Conservation (phyloP, 2,797 vertebrate genomes). For the Enteromius fasciolatus region DNA sequence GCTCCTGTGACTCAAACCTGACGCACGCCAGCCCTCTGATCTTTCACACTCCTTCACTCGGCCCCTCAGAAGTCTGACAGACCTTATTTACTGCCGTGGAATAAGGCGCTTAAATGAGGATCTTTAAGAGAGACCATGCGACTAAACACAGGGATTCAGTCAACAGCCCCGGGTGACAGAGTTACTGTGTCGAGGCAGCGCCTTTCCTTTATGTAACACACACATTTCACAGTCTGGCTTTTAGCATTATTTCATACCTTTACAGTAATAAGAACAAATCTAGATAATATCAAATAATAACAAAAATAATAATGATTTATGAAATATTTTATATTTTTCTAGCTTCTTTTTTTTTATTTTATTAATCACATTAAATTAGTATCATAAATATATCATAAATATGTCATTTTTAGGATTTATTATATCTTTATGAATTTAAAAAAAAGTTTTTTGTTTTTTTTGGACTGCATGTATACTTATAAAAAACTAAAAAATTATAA, state of each 20-base stretch:
- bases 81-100: conserved; percentile 39
- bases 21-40: conserved; percentile 48
- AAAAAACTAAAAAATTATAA: no score
- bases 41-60: conserved; percentile 50
- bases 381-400: neutral
- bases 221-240: neutral
- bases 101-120: conserved; percentile 16
- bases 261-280: no score
- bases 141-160: conserved; percentile 37
- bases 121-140: conserved; percentile 37
- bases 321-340: neutral
- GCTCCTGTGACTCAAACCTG: conserved; percentile 49
- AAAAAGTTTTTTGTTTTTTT: no score
- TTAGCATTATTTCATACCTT: neutral
- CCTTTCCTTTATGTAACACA: neutral
- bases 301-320: neutral
- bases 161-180: neutral
- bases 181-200: neutral
- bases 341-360: neutral
- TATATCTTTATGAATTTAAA: neutral
- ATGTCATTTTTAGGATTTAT: neutral
- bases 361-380: neutral
- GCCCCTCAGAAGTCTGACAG: conserved; percentile 47
- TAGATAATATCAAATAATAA: no score
- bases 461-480: neutral